These are phyloP conservation scores for Cyprinodon variegatus DNA, from an alignment of 2,113 vertebrate species.

Conservation along the genomic window DNA sequence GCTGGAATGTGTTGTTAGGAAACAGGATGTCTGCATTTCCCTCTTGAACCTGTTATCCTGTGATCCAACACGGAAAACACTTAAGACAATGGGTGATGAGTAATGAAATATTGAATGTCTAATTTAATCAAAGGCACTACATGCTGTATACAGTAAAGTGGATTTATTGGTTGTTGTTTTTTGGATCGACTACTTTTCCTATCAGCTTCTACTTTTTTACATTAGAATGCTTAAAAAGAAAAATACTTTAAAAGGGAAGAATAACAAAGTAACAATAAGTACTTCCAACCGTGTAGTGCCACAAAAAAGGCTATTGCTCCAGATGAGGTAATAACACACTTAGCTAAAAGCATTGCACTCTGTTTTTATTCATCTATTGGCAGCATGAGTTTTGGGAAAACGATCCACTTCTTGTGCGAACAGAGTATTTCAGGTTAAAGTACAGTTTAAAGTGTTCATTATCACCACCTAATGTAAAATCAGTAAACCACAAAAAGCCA, in stretches of 20 bases:
- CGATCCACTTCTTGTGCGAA: not conserved
- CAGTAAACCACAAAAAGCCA: not conserved
- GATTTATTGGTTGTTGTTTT: not conserved
- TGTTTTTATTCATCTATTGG: not conserved
- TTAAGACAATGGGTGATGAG: not conserved
- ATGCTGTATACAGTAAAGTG: not conserved
- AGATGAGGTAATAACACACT: not conserved
- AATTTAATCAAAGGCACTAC: not conserved
- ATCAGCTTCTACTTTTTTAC: not conserved
- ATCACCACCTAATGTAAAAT: not conserved
- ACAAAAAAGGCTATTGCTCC: not conserved
- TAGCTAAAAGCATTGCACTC: constrained; percentile 1
- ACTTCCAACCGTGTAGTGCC: not conserved
- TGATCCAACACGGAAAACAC: too few relatives aligned
- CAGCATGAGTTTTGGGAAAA: not conserved
- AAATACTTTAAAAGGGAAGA: not conserved
- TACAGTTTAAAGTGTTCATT: not conserved
- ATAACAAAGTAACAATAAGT: not conserved
- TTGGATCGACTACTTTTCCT: not conserved
- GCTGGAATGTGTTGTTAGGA: too few relatives aligned
- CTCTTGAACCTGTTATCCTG: too few relatives aligned
- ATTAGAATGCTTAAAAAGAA: not conserved
- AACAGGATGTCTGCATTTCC: too few relatives aligned
- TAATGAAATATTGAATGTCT: not conserved
- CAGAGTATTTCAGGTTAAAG: not conserved